phyloP scores from a whole-genome alignment of 1,140 invertebrate species.

The Myzus persicae region DNA sequence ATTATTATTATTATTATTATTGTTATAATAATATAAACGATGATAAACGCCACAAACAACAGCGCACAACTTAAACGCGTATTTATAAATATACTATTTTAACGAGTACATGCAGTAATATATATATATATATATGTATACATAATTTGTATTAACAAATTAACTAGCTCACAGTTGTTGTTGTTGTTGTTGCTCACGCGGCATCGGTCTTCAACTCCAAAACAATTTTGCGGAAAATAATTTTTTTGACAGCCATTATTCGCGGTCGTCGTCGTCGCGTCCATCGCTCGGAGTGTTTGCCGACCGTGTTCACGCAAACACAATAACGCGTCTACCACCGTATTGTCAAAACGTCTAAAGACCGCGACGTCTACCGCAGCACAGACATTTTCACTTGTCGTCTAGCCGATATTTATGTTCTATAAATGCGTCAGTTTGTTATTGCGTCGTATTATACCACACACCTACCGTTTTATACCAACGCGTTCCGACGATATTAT shows the following conservation, averaged over 20 bases:
- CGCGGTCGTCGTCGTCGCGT: background rate
- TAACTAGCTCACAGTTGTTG: background rate
- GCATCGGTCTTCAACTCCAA: background rate
- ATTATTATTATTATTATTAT: background rate
- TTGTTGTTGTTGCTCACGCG: no score
- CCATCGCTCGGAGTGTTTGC: background rate
- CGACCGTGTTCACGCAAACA: background rate
- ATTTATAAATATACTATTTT: no score
- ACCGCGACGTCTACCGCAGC: background rate
- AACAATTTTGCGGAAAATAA: background rate
- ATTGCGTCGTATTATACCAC: background rate
- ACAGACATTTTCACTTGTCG: background rate
- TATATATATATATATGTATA: background rate
- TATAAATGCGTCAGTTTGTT: background rate
- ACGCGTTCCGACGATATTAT: background rate
- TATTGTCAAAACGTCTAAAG: background rate
- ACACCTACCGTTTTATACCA: background rate
- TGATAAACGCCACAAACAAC: background rate
- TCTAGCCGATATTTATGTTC: background rate
- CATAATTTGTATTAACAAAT: background rate
- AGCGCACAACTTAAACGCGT: background rate
- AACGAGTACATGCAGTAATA: background rate
- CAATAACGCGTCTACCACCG: background rate
- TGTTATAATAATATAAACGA: background rate
- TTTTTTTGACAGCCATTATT: constrained; percentile 13